These are phyloP conservation scores for Clarias gariepinus DNA, from an alignment of 2,113 vertebrate genomes.

Conservation along the genomic window DNA sequence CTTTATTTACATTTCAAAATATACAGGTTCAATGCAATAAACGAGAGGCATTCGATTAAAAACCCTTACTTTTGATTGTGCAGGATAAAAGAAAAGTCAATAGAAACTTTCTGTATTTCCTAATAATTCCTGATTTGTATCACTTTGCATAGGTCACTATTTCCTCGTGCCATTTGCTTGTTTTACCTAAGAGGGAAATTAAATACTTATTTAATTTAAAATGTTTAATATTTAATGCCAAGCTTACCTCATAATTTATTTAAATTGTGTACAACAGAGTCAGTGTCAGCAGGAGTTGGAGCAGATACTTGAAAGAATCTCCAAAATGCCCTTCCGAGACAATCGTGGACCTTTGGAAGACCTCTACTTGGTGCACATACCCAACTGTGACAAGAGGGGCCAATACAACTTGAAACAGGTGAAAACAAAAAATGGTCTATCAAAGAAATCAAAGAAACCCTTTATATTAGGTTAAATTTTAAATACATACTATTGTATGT, in stretches of 20 bases:
- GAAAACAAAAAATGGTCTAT: background rate
- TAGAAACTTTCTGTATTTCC: too few relatives aligned
- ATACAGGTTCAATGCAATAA: too few relatives aligned
- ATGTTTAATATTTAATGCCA: background rate
- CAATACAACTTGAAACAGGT: constrained; percentile 98
- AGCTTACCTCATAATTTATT: background rate
- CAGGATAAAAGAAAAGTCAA: too few relatives aligned
- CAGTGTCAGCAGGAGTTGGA: constrained; percentile 96
- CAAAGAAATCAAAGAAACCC: background rate
- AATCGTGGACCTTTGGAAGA: constrained; percentile 92
- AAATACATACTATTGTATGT: background rate
- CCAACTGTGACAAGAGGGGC: constrained; percentile 95
- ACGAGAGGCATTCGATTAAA: too few relatives aligned
- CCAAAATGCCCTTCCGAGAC: constrained; percentile 91
- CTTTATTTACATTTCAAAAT: too few relatives aligned
- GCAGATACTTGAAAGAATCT: constrained; percentile 93
- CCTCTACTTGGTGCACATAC: constrained; percentile 93
- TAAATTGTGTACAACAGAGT: constrained; percentile 71
- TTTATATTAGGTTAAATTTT: background rate
- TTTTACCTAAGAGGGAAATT: background rate
- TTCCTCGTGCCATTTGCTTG: background rate
- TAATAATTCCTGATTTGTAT: background rate
- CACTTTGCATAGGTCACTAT: background rate
- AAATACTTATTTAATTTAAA: too few relatives aligned
- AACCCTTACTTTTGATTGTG: too few relatives aligned